These are phyloP conservation scores for Hermaeophaga mercurialis DNA, from an alignment of 2,888 invertebrate species.

Conservation along the genomic window DNA sequence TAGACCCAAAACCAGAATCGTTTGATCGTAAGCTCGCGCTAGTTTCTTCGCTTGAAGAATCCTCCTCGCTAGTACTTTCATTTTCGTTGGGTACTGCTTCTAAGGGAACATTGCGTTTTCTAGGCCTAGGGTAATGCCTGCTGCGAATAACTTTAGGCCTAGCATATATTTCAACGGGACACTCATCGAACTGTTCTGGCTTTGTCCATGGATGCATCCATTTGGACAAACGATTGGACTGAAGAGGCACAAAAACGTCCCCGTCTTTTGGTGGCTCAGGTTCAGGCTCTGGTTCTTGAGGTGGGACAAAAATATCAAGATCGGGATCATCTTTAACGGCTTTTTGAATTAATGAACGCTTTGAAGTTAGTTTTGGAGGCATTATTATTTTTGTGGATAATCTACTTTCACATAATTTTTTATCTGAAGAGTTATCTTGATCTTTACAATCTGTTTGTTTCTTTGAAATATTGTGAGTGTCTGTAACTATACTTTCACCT, in stretches of 20 bases:
- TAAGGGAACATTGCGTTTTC: constrained; percentile 38
- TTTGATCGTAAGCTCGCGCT: constrained; percentile 77
- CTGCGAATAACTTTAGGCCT: constrained; percentile 55
- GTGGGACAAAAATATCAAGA: constrained; percentile 49
- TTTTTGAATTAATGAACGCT: constrained; percentile 54
- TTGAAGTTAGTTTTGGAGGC: constrained; percentile 45
- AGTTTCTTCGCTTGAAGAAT: constrained; percentile 56
- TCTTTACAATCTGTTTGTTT: too few relatives aligned
- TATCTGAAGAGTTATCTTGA: neutral
- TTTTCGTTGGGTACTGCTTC: constrained; percentile 45
- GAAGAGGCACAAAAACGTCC: constrained; percentile 54
- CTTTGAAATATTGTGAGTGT: too few relatives aligned
- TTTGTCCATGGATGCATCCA: constrained; percentile 56
- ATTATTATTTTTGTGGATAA: neutral
- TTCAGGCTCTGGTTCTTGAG: constrained; percentile 39
- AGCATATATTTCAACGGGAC: constrained; percentile 55
- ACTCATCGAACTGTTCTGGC: constrained; percentile 54
- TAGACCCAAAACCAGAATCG: constrained; percentile 80
- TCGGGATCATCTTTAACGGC: constrained; percentile 53
- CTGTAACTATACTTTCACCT: too few relatives aligned
- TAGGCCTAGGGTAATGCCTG: constrained; percentile 53
- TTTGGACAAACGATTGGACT: constrained; percentile 54
- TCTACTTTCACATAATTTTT: neutral
- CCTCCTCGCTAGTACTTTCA: constrained; percentile 44
- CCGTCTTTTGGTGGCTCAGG: constrained; percentile 54